Evolutionary conservation across 2,888 invertebrate species (phyloP), one percentile per base, ranked within the genome.

Genomic region (Drosophila barbarae): DNA sequence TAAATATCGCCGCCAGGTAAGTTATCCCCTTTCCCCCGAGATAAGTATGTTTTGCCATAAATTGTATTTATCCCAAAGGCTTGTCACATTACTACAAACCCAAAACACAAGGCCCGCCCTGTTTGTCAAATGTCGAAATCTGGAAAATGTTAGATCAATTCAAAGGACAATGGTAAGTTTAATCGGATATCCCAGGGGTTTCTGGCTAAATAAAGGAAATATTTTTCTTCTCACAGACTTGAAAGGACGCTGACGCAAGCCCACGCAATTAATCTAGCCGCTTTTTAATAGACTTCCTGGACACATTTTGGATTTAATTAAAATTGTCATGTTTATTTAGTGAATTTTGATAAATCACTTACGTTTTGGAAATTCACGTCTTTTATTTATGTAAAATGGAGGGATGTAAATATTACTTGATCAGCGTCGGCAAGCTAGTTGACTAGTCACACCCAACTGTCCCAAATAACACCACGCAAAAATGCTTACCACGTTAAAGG

Each of bases 1-100:
- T 35, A 18, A 1, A 7, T 54, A 35, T 7, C 54, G 54, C 3
- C 50, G 50, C 18, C 26, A 18, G 34, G 54, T 35, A 18, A 15
- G 44, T 23, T 39, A 7, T 39, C 21, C 21, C 1, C 6, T 21
- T 13, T 39, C 2, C 13, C 1, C 3, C 3, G 2, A 12, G 10
- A 38, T 6, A 2, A 0, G 13, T 13, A 5, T 36, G 9, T 12
- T 6, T 38, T 21, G 3, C 3, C 12, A 21, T 5, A 2, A 34
- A 34, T 18, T 18, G 1, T n/a, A 13, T 34, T 34, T 9, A 13
- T 34, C 5, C 8, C 26, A 3, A 7, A 54, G 54, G 54, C 54
- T 9, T 54, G 54, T 18, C 3, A 10, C 10, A 10, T 47, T 15
- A 13, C 49, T 5, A 2, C 0, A 47, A 26, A 5, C 54, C 15